Base-by-base conservation (phyloP, 2,797 vertebrate genomes). In the Cephalopachus bancanus region DNA sequence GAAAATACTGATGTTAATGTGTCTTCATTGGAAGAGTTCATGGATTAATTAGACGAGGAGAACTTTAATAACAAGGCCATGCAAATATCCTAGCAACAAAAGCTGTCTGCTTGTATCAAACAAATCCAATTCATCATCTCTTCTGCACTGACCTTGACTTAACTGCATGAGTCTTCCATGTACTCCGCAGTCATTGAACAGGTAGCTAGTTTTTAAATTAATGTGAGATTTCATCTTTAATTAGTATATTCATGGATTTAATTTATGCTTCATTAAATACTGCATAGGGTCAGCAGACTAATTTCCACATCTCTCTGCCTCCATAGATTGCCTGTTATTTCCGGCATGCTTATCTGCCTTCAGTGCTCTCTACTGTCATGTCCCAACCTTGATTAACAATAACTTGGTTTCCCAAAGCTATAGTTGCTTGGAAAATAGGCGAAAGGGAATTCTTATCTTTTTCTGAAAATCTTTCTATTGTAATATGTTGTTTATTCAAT, bases 21-120 rank as follows among this genome's bases (percentile, higher is more conserved):
- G 79, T 97, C 89, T 97, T 97, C 89, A 94, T 97, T 98, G 97
- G 95, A 96, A 93, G 95, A 97, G 94, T 96, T 98, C 92, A 97
- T 97, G 89, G 97, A 98, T 98, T 97, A 98, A 97, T 98, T 97
- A 96, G 84, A 96, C 97, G 96, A 98, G 96, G 97, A 97, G 89
- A 98, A 97, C 89, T 97, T 83, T 97, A 96, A 97, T 98, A 98
- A 97, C 96, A 89, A 85, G 96, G 97, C 89, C 97, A 95, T 78
- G 74, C 96, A 87, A 97, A 96, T 97, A 98, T 95, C 88, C 94
- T 96, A 97, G 97, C 96, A 98, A 96, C 94, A 93, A 98, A 97
- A 97, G 94, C 94, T 98, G 93, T 97, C 98, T 98, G 95, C 93
- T 97, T 94, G 30, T 62, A 96, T 97, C 96, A 86, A 90, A 72